phyloP scores from a whole-genome alignment of 2,113 vertebrate species.

The Platysternon megacephalum region DNA sequence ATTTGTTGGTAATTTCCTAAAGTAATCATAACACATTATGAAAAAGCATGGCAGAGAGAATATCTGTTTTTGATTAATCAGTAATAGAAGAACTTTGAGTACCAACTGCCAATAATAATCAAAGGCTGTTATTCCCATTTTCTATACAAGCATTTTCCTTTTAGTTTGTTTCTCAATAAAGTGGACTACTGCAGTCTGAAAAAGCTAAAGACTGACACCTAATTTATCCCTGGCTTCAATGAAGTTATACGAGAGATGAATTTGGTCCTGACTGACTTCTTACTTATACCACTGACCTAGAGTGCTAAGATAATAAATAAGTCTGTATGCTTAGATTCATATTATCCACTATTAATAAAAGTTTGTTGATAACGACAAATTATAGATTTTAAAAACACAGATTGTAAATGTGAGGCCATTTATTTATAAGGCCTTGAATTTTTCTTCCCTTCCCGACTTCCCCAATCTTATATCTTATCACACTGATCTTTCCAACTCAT shows the following conservation, averaged over 20 bases:
- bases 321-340: neutral
- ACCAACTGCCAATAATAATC: rapidly evolving
- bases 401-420: neutral
- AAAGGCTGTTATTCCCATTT: neutral
- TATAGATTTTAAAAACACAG: neutral
- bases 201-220: neutral
- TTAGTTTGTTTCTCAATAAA: neutral
- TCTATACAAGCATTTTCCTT: neutral
- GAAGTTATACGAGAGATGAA: neutral
- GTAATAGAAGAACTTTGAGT: neutral
- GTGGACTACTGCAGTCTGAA: neutral
- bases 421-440: neutral
- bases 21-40: neutral
- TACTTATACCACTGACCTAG: neutral
- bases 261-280: neutral
- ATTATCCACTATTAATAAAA: neutral
- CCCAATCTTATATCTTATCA: neutral
- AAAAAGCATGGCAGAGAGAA: neutral
- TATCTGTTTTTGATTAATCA: neutral
- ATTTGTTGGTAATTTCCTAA: neutral
- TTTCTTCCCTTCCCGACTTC: neutral
- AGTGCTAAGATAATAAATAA: neutral
- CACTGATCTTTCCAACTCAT: neutral
- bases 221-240: neutral
- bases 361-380: neutral